Evolutionary conservation across 2,113 vertebrate genomes (phyloP).

Genomic region (Barnardius zonarius): DNA sequence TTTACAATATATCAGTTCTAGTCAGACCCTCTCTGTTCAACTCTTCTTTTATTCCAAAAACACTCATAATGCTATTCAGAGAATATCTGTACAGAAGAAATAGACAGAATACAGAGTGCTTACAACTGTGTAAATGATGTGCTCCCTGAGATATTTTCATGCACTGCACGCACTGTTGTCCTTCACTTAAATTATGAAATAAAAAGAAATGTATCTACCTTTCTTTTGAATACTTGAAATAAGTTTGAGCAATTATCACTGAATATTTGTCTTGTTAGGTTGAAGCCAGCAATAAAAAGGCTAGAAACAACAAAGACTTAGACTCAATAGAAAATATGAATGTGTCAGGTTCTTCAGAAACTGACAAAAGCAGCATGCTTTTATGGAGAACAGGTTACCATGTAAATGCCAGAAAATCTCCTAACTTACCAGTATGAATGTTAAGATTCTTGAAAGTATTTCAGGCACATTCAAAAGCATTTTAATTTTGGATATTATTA

Average conservation of each 20-base stretch:
- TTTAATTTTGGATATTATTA: slow-evolving; percentile 1
- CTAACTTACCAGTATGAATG: not conserved
- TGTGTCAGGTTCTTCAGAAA: slow-evolving; percentile 1
- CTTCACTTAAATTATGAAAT: slow-evolving; percentile 70
- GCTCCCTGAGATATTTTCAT: slow-evolving; percentile 55
- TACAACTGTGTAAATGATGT: slow-evolving; percentile 42
- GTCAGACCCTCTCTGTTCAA: slow-evolving; percentile 72
- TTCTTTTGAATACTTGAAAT: slow-evolving; percentile 70
- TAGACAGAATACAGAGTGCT: slow-evolving; percentile 63
- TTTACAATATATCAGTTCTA: slow-evolving; percentile 75
- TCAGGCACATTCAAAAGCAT: not conserved
- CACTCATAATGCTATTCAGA: slow-evolving; percentile 76
- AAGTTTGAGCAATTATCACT: slow-evolving; percentile 68
- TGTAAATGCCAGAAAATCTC: slow-evolving; percentile 26
- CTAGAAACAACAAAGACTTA: slow-evolving; percentile 22
- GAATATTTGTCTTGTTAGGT: slow-evolving; percentile 53
- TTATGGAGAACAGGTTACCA: slow-evolving; percentile 1
- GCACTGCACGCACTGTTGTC: slow-evolving; percentile 44
- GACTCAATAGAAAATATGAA: slow-evolving; percentile 28
- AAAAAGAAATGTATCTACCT: slow-evolving; percentile 68
- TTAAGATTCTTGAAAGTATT: slow-evolving; percentile 25
- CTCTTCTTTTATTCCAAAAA: slow-evolving; percentile 75
- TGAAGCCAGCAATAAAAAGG: slow-evolving; percentile 62
- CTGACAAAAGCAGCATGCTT: slow-evolving; percentile 2
- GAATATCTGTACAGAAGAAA: slow-evolving; percentile 62